A percentile compares a stretch with the other conserved stretches of the same genome.
phyloP scores from a whole-genome alignment of 1,140 invertebrate species.

The Chironomus tepperi region DNA sequence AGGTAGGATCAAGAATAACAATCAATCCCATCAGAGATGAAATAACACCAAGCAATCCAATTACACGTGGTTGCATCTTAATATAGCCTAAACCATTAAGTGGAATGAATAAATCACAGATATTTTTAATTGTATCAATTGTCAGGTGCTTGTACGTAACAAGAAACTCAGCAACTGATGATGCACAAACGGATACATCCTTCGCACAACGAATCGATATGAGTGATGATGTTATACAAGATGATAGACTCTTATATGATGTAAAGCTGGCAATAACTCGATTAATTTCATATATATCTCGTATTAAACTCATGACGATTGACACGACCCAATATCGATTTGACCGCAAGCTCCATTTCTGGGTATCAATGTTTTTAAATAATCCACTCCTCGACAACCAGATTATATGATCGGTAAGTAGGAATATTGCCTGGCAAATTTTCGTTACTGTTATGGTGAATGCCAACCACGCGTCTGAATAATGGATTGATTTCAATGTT shows the following conservation, averaged over 20 bases:
- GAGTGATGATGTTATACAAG: conserved; percentile 23
- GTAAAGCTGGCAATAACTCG: conserved; percentile 43
- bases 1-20: conserved; percentile 59
- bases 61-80: conserved; percentile 60
- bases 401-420: conserved; percentile 75
- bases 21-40: conserved; percentile 67
- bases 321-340: conserved; percentile 75
- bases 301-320: conserved; percentile 62
- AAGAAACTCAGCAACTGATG: conserved; percentile 43
- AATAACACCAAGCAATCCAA: conserved; percentile 67
- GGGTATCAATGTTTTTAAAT: conserved; percentile 52
- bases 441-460: conserved; percentile 66
- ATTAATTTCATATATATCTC: conserved; percentile 72
- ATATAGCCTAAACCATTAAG: conserved; percentile 65
- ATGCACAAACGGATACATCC: conserved; percentile 34
- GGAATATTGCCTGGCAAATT: conserved; percentile 66
- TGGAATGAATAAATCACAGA: conserved; percentile 78
- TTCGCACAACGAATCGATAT: neutral
- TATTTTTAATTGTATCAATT: conserved; percentile 74
- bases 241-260: conserved; percentile 28
- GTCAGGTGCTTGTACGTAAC: conserved; percentile 56
- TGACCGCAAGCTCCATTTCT: conserved; percentile 61
- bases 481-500: conserved; percentile 56
- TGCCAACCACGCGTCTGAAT: conserved; percentile 61
- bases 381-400: conserved; percentile 71